Conservation (phyloP, 2,113 vertebrate species). For the Mungos mungo region DNA sequence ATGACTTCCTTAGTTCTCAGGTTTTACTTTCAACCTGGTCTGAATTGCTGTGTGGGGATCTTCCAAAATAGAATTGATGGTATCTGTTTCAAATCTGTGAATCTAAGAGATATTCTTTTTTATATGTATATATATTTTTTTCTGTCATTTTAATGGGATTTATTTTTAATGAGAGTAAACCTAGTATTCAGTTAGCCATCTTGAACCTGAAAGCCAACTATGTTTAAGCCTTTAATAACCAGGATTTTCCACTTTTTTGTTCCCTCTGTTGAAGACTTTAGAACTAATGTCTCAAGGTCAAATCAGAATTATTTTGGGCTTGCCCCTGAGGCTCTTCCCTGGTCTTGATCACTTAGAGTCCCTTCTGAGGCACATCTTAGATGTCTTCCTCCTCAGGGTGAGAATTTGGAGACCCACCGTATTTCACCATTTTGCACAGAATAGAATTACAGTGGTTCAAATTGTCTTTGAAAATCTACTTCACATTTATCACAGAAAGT, state of each 20-base stretch:
- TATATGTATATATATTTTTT: not conserved
- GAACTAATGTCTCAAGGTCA: not conserved
- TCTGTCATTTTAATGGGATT: not conserved
- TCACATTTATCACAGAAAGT: not conserved
- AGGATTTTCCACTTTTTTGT: constrained; percentile 28
- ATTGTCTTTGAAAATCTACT: constrained; percentile 32
- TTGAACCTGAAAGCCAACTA: not conserved
- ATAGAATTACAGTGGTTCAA: not conserved
- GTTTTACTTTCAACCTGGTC: not conserved
- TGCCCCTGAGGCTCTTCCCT: not conserved
- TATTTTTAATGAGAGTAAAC: not conserved
- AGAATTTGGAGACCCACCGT: not conserved
- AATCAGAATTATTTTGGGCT: not conserved
- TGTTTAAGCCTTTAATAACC: not conserved
- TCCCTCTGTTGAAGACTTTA: not conserved
- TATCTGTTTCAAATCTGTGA: constrained; percentile 4
- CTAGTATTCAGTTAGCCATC: not conserved
- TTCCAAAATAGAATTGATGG: not conserved
- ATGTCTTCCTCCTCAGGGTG: not conserved
- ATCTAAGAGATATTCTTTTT: not conserved
- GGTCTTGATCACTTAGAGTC: not conserved
- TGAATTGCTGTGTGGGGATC: not conserved
- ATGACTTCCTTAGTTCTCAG: not conserved
- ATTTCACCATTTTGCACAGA: not conserved
- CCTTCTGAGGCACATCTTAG: not conserved